These are phyloP conservation scores for Aphodius sticticus DNA, from an alignment of 2,888 invertebrate genomes.

Conservation along the genomic window DNA sequence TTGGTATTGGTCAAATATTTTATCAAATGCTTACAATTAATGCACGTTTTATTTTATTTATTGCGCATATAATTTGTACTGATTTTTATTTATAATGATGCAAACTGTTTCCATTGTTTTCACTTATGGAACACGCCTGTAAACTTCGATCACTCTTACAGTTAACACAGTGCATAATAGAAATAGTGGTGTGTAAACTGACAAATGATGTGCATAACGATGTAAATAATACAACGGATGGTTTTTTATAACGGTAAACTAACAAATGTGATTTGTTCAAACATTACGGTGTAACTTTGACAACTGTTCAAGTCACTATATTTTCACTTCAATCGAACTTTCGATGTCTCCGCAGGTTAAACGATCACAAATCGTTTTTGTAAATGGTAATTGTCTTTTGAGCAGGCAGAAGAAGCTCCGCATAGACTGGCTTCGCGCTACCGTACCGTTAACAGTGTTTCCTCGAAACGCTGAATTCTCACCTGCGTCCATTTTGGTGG, in stretches of 20 bases:
- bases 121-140: too few species aligned
- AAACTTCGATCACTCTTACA: too few species aligned
- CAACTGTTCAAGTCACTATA: slow-evolving; percentile 34
- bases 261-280: not conserved
- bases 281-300: not conserved
- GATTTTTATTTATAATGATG: too few species aligned
- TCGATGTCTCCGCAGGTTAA: slow-evolving; percentile 49
- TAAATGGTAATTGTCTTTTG: slow-evolving; percentile 54
- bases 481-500: not conserved
- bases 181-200: too few species aligned
- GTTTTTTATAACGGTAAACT: not conserved
- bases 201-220: not conserved
- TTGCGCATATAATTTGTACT: too few species aligned
- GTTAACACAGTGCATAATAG: too few species aligned
- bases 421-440: slow-evolving; percentile 36
- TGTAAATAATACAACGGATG: not conserved
- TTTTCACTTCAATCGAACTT: slow-evolving; percentile 39
- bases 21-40: too few species aligned
- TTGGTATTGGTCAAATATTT: too few species aligned
- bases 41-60: too few species aligned
- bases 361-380: slow-evolving; percentile 54
- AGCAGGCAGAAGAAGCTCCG: slow-evolving; percentile 47
- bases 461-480: not conserved
- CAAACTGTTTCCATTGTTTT: too few species aligned
- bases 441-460: not conserved